A percentile compares a stretch with the other conserved stretches of the same genome.
Conservation (phyloP, 2,113 vertebrate species). For the Paramisgurnus dabryanus region DNA sequence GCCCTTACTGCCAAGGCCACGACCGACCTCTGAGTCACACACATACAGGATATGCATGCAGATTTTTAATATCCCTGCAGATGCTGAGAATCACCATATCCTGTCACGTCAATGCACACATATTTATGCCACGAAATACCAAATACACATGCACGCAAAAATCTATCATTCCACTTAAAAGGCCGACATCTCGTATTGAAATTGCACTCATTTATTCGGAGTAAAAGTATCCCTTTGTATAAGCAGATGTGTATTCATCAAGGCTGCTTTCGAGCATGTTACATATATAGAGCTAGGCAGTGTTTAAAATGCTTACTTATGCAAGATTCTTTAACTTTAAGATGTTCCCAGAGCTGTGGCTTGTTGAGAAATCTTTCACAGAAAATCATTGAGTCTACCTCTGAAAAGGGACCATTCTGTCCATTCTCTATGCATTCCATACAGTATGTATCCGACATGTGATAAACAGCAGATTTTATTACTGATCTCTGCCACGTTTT, state of each 20-base stretch:
- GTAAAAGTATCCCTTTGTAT: not conserved
- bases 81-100: constrained; percentile 23
- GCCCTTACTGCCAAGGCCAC: constrained; percentile 95
- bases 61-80: constrained; percentile 55
- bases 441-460: not conserved
- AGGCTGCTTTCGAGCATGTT: not conserved
- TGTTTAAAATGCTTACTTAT: not conserved
- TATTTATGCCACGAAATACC: constrained; percentile 44
- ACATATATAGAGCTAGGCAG: not conserved
- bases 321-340: no score
- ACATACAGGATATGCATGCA: constrained; percentile 26
- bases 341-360: no score
- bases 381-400: constrained; percentile 30
- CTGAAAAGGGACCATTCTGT: constrained; percentile 25
- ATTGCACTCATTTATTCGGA: constrained; percentile 5
- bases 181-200: constrained; percentile 6
- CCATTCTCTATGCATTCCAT: not conserved
- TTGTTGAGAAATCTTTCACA: not conserved
- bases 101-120: constrained; percentile 46
- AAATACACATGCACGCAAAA: constrained; percentile 34
- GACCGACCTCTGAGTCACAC: constrained; percentile 89
- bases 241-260: not conserved
- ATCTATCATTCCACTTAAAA: constrained; percentile 19
- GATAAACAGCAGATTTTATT: not conserved
- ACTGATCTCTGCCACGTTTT: not conserved